Evolutionary conservation across 2,888 invertebrate genomes (phyloP).

Genomic region (Chrysolina haemoptera): DNA sequence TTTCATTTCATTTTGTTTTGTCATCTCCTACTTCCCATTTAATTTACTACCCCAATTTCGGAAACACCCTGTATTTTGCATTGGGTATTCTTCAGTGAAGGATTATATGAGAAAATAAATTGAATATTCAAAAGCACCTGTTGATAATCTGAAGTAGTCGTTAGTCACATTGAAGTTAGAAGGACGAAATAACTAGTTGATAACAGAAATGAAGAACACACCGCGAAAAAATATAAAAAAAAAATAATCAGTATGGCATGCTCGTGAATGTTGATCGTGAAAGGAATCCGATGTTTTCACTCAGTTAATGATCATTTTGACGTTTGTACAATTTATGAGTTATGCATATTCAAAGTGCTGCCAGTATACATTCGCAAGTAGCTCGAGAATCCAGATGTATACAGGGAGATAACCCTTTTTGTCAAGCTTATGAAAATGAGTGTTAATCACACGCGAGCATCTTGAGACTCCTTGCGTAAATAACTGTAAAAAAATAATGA

Average conservation of each 20-base stretch:
- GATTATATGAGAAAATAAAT: too few relatives aligned
- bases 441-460: constrained; percentile 41
- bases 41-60: too few relatives aligned
- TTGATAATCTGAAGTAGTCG: neutral
- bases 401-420: constrained; percentile 39
- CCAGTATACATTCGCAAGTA: constrained; percentile 23
- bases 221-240: neutral
- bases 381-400: constrained; percentile 25
- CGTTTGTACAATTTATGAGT: constrained; percentile 28
- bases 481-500: constrained; percentile 42
- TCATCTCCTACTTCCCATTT: too few relatives aligned
- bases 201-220: neutral
- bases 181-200: neutral
- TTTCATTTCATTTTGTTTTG: too few relatives aligned
- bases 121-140: neutral
- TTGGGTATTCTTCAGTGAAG: too few relatives aligned
- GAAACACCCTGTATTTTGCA: too few relatives aligned
- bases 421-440: constrained; percentile 45
- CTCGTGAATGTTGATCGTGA: constrained; percentile 16
- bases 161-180: neutral
- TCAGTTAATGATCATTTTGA: constrained; percentile 22
- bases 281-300: constrained; percentile 22
- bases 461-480: constrained; percentile 31
- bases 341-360: constrained; percentile 32
- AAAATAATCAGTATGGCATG: constrained; percentile 11